Evolutionary conservation across 2,797 vertebrate species (phyloP).

Genomic region (Rhodeus uyekii): DNA sequence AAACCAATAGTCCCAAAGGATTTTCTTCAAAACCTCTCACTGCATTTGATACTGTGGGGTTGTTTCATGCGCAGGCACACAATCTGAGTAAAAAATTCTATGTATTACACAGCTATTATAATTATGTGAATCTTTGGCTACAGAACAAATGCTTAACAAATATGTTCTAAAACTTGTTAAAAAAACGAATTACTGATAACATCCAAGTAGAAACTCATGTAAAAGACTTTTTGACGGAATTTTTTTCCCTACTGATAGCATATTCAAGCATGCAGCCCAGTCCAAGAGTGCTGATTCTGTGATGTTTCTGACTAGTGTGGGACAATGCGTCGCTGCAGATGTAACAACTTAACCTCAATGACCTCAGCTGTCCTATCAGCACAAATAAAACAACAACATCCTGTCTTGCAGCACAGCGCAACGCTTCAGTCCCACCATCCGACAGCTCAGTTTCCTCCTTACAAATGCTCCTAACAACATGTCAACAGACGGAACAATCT

Average conservation of each 20-base stretch:
- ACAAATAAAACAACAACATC: conserved; percentile 82
- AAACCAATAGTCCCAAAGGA: not conserved
- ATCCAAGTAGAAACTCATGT: not conserved
- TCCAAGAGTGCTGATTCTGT: conserved; percentile 35
- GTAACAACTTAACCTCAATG: conserved; percentile 75
- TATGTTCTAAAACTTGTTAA: not conserved
- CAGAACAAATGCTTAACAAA: not conserved
- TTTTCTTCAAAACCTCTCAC: not conserved
- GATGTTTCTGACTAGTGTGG: conserved; percentile 57
- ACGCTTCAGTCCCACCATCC: conserved; percentile 52
- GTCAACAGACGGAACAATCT: not conserved
- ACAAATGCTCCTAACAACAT: conserved; percentile 45
- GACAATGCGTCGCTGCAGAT: conserved; percentile 72
- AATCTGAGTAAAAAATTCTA: too few species aligned
- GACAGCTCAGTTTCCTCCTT: conserved; percentile 71
- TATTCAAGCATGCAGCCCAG: not conserved
- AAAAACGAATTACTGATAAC: not conserved
- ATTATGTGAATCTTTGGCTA: not conserved
- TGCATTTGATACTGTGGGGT: not conserved
- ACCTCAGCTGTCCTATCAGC: conserved; percentile 75
- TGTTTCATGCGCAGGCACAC: not conserved
- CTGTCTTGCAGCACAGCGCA: conserved; percentile 64
- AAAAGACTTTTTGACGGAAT: too few species aligned
- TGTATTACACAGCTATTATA: too few species aligned
- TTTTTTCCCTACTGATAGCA: not conserved